A percentile compares a stretch with the other conserved stretches of the same genome.
phyloP scores from a whole-genome alignment of 2,113 vertebrate genomes.

The Tauraco erythrolophus region DNA sequence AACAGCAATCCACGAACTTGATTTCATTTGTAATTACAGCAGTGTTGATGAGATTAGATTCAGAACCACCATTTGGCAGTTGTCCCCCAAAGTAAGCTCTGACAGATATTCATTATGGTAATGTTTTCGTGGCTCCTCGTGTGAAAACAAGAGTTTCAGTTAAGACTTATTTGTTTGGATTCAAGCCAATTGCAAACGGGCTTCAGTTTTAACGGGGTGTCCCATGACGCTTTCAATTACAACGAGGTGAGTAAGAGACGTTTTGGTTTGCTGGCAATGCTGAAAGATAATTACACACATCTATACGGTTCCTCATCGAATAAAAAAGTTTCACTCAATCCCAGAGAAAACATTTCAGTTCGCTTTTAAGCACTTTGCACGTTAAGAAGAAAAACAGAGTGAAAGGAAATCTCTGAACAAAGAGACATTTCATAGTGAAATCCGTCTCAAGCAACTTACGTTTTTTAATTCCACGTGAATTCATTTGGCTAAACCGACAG shows the following conservation, averaged over 20 bases:
- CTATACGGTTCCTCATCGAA: not conserved
- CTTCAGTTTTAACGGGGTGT: conserved; percentile 11
- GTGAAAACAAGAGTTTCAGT: conserved; percentile 32
- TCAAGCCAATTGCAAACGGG: not conserved
- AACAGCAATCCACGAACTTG: not conserved
- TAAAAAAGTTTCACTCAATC: conserved; percentile 6
- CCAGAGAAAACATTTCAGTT: conserved; percentile 7
- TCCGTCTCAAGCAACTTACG: not conserved
- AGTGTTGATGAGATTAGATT: not conserved
- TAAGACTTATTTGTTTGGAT: conserved; percentile 40
- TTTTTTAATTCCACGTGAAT: conserved; percentile 30
- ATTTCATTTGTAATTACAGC: conserved; percentile 12
- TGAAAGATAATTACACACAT: conserved; percentile 40
- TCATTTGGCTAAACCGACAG: conserved; percentile 18
- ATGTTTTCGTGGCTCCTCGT: conserved; percentile 8
- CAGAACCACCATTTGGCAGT: conserved; percentile 17
- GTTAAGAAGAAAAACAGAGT: conserved; percentile 7
- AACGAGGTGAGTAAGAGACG: conserved; percentile 12
- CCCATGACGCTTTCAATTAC: not conserved
- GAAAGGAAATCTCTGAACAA: conserved; percentile 42
- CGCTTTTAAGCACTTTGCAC: not conserved
- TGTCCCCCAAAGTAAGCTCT: not conserved
- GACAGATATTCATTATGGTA: not conserved
- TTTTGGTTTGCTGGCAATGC: conserved; percentile 15
- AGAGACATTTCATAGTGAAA: not conserved